These are phyloP conservation scores for Chelonia mydas DNA, from an alignment of 2,797 vertebrate genomes.

Conservation along the genomic window DNA sequence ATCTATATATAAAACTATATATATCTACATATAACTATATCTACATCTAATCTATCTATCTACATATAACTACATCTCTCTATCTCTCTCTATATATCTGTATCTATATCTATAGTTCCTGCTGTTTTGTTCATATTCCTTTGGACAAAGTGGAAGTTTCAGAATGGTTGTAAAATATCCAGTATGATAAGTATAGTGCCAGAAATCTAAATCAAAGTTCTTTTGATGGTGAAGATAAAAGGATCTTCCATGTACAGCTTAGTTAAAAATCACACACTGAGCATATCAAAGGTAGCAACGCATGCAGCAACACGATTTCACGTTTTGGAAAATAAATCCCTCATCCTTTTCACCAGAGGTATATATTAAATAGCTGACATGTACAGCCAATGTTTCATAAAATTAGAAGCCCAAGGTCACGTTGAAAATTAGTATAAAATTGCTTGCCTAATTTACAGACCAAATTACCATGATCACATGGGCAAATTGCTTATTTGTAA, in stretches of 20 bases:
- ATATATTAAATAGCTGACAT: conserved; percentile 42
- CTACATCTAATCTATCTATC: too few species aligned
- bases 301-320: conserved; percentile 26
- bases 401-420: conserved; percentile 9
- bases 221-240: conserved; percentile 40
- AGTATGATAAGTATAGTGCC: background rate
- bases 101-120: background rate
- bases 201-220: conserved; percentile 2
- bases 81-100: too few species aligned
- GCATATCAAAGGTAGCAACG: conserved; percentile 52
- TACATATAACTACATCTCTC: too few species aligned
- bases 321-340: background rate
- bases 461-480: background rate
- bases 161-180: background rate
- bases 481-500: background rate
- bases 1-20: too few species aligned
- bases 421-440: conserved; percentile 18
- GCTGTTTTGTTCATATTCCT: background rate
- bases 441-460: background rate
- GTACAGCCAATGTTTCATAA: conserved; percentile 39
- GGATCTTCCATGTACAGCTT: background rate
- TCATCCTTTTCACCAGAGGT: conserved; percentile 28
- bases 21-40: too few species aligned
- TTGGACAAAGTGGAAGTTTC: conserved; percentile 27
- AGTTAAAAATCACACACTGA: conserved; percentile 25